Conservation (phyloP, 2,797 vertebrate species). For the Siniperca undulata region DNA sequence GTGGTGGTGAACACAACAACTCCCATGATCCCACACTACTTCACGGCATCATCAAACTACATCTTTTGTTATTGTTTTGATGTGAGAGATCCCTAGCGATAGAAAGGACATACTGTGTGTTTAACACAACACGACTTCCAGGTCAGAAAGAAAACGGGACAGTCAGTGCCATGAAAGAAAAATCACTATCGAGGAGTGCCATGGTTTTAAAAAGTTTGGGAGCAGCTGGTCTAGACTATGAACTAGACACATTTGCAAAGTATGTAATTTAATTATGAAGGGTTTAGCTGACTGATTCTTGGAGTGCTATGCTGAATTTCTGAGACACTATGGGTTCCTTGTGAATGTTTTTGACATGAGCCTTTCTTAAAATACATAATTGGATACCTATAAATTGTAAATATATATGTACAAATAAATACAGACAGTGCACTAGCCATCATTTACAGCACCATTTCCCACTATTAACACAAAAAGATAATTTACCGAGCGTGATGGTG, state of each 20-base stretch:
- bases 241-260: neutral
- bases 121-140: neutral
- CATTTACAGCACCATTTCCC: constrained; percentile 8
- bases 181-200: fast-evolving
- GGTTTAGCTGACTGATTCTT: neutral
- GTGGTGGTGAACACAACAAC: no score
- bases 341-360: constrained; percentile 22
- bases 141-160: neutral
- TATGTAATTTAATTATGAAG: neutral
- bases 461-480: neutral
- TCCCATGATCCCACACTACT: no score
- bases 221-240: neutral
- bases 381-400: neutral
- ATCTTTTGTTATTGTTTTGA: no score
- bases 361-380: constrained; percentile 38
- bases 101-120: no score
- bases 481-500: neutral
- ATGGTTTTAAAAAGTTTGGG: neutral
- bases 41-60: no score
- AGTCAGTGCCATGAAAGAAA: neutral
- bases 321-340: neutral
- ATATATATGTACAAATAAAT: constrained; percentile 74
- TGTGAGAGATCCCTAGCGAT: no score
- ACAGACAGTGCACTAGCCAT: constrained; percentile 42
- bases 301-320: neutral